These are phyloP conservation scores for Dichetophora obliterata DNA, from an alignment of 2,888 invertebrate species.

Conservation along the genomic window DNA sequence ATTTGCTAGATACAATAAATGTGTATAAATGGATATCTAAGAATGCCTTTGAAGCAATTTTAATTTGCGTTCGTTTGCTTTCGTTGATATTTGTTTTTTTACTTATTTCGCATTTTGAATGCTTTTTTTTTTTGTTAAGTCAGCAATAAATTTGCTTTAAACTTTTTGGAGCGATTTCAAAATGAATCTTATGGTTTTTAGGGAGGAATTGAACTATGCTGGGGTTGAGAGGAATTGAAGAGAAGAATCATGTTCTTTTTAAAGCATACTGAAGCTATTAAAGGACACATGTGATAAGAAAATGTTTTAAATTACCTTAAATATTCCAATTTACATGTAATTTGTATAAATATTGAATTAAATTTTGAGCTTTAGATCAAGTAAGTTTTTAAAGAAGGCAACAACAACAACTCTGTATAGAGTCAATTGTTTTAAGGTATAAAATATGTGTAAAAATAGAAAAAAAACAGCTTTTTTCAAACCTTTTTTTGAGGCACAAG, in stretches of 20 bases:
- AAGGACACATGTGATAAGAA: too few species aligned
- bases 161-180: slow-evolving; percentile 60
- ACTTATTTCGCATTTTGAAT: slow-evolving; percentile 11
- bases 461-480: too few species aligned
- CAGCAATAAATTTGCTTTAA: slow-evolving; percentile 66
- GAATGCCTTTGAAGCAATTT: slow-evolving; percentile 55
- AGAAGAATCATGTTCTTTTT: background rate
- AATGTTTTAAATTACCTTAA: too few species aligned
- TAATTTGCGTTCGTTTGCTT: slow-evolving; percentile 68
- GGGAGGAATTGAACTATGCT: background rate
- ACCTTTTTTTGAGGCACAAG: too few species aligned
- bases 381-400: too few species aligned
- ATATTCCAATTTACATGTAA: too few species aligned
- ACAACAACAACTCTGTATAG: too few species aligned
- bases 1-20: slow-evolving; percentile 27
- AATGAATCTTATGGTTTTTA: slow-evolving; percentile 53
- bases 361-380: too few species aligned
- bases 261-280: too few species aligned
- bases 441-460: too few species aligned
- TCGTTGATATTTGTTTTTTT: slow-evolving; percentile 48
- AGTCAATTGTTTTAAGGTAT: too few species aligned
- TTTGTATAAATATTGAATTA: too few species aligned
- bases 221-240: background rate
- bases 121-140: slow-evolving; percentile 58
- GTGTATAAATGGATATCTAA: slow-evolving; percentile 34